Conservation (phyloP, 1,140 invertebrate species). For the Neuroterus valhalla region DNA sequence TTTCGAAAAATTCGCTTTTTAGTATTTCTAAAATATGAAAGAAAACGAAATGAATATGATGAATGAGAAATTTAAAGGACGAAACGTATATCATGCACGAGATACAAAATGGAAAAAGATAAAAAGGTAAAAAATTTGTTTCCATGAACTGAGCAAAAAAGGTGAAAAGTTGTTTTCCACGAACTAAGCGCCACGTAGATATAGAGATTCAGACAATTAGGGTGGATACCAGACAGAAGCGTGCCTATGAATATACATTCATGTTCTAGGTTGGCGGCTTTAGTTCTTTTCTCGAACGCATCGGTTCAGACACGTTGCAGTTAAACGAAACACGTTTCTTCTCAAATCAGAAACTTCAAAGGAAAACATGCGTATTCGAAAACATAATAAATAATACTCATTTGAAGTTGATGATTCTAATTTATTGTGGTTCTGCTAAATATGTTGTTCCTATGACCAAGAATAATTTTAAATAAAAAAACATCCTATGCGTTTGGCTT, state of each 20-base stretch:
- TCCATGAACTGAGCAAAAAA: neutral
- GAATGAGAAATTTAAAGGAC: neutral
- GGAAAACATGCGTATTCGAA: too few relatives aligned
- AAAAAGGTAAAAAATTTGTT: neutral
- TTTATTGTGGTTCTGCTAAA: too few relatives aligned
- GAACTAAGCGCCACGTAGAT: neutral
- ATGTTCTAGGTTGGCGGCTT: neutral
- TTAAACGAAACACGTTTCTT: neutral
- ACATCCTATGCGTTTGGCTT: too few relatives aligned
- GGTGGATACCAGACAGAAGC: neutral
- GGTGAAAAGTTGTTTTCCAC: neutral
- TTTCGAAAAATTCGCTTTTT: too few relatives aligned
- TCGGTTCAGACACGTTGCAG: neutral
- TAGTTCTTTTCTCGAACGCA: neutral
- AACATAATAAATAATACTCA: too few relatives aligned
- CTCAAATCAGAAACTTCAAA: neutral
- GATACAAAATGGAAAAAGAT: neutral
- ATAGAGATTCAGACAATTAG: neutral
- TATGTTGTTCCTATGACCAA: too few relatives aligned
- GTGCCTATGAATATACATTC: constrained; percentile 15
- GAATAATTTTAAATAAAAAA: too few relatives aligned
- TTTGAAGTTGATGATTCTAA: too few relatives aligned
- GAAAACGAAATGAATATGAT: neutral
- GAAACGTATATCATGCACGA: neutral
- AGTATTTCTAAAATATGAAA: neutral